Evolutionary conservation across 2,797 vertebrate species (phyloP).

Genomic region (Macrochelys suwanniensis): DNA sequence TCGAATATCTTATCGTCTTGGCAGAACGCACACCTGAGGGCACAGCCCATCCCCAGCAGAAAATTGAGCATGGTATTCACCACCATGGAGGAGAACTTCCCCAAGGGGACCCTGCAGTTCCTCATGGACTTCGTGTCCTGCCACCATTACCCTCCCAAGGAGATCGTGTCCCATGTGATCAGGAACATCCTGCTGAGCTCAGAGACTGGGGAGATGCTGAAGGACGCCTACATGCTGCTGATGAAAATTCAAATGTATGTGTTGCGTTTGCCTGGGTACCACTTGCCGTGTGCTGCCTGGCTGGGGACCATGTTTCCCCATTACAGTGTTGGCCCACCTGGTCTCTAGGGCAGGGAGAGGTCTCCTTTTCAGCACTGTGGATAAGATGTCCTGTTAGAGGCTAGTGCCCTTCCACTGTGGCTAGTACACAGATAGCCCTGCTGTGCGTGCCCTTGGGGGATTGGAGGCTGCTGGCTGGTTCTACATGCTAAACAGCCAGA

Average conservation of each 20-base stretch:
- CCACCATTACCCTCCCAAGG: conserved; percentile 86
- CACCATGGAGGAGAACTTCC: conserved; percentile 91
- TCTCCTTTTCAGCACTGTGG: too few relatives aligned
- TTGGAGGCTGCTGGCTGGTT: too few relatives aligned
- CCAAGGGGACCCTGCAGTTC: conserved; percentile 91
- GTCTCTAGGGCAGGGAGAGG: too few relatives aligned
- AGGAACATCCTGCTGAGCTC: conserved; percentile 86
- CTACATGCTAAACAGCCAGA: not conserved
- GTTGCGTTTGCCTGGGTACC: not conserved
- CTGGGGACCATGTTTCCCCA: not conserved
- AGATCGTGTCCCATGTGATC: conserved; percentile 88
- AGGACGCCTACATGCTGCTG: conserved; percentile 90
- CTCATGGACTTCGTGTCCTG: conserved; percentile 90
- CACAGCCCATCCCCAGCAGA: conserved; percentile 84
- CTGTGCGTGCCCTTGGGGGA: too few relatives aligned
- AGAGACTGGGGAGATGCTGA: conserved; percentile 79
- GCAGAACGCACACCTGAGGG: conserved; percentile 69
- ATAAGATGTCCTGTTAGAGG: too few relatives aligned
- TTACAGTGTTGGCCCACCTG: not conserved
- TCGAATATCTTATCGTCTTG: conserved; percentile 35
- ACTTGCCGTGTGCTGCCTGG: not conserved
- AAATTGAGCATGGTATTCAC: conserved; percentile 89
- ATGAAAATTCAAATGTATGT: conserved; percentile 95
- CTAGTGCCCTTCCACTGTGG: too few relatives aligned
- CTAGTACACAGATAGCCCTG: too few relatives aligned